phyloP scores from a whole-genome alignment of 2,888 invertebrate species.

The Tridacna crocea region DNA sequence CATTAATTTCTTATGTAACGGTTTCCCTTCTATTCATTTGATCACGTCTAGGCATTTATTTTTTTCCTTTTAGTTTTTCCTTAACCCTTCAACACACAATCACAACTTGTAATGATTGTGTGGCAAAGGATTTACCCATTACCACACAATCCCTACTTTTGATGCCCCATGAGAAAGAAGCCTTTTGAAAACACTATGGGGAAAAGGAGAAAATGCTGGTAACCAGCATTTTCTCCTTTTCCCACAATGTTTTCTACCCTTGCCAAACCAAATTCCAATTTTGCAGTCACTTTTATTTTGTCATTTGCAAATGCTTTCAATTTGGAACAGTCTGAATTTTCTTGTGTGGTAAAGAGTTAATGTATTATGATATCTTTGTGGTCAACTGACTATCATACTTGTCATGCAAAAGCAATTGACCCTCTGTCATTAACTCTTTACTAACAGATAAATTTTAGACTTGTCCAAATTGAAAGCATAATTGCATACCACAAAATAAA shows the following conservation, averaged over 20 bases:
- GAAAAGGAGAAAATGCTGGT: not conserved
- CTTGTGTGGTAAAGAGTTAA: not conserved
- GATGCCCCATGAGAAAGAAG: not conserved
- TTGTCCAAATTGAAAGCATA: no score
- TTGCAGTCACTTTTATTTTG: not conserved
- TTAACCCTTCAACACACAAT: no score
- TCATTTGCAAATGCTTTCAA: not conserved
- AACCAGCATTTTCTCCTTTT: not conserved
- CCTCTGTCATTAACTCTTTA: no score
- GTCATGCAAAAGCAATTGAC: no score
- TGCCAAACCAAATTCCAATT: not conserved
- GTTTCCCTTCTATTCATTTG: no score
- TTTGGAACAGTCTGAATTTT: not conserved
- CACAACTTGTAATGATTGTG: no score
- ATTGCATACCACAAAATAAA: no score
- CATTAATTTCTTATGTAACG: no score
- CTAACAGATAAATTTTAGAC: no score
- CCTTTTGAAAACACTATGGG: not conserved
- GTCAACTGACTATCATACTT: no score
- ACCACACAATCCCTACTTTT: not conserved
- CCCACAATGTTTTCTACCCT: not conserved
- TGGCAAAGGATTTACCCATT: not conserved
- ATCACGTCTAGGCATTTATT: no score
- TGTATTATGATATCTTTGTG: not conserved
- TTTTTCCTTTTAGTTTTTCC: no score